Base-by-base conservation (phyloP, 2,888 invertebrate species). In the Parapristionchus giblindavisi region DNA sequence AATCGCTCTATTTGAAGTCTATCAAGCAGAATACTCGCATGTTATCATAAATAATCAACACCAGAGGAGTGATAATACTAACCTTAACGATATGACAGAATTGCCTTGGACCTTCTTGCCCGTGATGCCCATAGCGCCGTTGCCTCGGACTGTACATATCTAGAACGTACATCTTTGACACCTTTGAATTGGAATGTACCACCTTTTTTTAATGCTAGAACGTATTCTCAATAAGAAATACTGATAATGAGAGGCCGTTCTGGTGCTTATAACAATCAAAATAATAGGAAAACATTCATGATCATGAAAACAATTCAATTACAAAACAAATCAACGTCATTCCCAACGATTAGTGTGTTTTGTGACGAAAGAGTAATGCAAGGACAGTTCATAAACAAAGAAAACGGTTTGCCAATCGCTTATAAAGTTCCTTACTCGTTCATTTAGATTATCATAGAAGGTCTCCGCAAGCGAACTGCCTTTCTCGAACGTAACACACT, bases 361-460 rank as follows among this genome's bases (percentile, higher is more conserved):
- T 11, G 17, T 24, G 24, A 58, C 11, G 11, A 58, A 58, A 58
- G 14, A 58, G 27, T 11, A 21, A 24, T 27, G 24, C 24, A 58
- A 58, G n/a, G n/a, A n/a, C n/a, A n/a, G n/a, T n/a, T 11, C 34
- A 36, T 24, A 61, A 36, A 1, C 21, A n/a, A 38, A 21, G 54
- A 54, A 54, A 54, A 21, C 24, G 17, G 14, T 6, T 14, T 27
- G 32, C 4, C 5, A 56, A 27, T 4, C 17, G 56, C 6, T 14
- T 21, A 27, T 40, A 6, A 24, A 63, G n/a, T n/a, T n/a, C n/a
- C 60, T 60, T 34, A 72, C 72, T 34, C 48, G 40, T 17, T 72
- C 48, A 40, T 72, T 72, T 24, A 72, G 72, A 60, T 72, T 72
- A 60, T 72, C 72, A 36, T 43, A 72, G 72, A 72, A 72, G 24